Evolutionary conservation across 1,140 invertebrate species (phyloP).

Genomic region (Brachystomella parvula): DNA sequence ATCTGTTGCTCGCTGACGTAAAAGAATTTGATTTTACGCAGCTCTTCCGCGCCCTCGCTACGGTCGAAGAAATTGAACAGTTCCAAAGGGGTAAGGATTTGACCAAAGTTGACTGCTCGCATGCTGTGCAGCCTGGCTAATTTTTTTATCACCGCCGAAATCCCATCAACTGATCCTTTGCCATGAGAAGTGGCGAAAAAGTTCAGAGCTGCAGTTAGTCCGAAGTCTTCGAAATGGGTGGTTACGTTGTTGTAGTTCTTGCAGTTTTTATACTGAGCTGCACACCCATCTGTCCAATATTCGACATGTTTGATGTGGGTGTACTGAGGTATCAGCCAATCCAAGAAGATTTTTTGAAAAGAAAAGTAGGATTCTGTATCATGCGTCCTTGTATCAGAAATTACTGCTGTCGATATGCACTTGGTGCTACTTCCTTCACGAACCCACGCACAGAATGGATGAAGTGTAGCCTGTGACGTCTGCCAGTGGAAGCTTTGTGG

Average conservation of each 20-base stretch:
- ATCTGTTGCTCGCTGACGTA: no score
- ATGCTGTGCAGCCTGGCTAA: no score
- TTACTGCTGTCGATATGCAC: no score
- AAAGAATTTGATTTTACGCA: no score
- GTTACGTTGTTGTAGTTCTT: constrained; percentile 20
- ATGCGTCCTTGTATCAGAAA: constrained; percentile 14
- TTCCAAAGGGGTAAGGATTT: no score
- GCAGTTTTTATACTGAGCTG: constrained; percentile 27
- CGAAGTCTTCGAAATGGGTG: constrained; percentile 29
- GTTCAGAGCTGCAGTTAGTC: constrained; percentile 36
- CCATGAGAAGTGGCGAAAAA: constrained; percentile 42
- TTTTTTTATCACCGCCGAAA: constrained; percentile 33
- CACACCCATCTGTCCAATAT: constrained; percentile 23
- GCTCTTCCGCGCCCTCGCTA: no score
- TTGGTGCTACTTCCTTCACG: no score
- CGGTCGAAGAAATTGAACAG: no score
- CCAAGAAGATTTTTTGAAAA: constrained; percentile 5
- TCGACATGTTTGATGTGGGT: constrained; percentile 11
- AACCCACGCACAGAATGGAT: no score
- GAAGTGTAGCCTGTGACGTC: constrained; percentile 35
- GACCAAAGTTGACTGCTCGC: no score
- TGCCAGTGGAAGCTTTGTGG: no score
- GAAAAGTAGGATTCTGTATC: constrained; percentile 6
- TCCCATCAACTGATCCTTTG: constrained; percentile 39
- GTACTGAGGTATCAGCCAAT: constrained; percentile 8